Base-by-base conservation (phyloP, 1,140 invertebrate species). In the Drosophila albomicans region DNA sequence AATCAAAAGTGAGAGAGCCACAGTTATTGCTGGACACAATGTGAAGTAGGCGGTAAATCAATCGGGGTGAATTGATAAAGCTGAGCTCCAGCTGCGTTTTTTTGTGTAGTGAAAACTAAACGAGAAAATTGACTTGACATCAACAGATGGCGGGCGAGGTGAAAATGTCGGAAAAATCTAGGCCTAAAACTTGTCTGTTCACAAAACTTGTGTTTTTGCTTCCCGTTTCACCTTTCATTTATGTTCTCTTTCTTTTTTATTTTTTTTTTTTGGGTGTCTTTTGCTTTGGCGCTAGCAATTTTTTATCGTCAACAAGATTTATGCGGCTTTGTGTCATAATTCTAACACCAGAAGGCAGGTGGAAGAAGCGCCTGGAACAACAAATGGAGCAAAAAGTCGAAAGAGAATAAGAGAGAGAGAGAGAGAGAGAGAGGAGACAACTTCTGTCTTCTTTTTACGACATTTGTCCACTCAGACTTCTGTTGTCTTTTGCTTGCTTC, bases 251-350 rank as follows among this genome's bases (percentile, higher is more conserved):
- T 41, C 15, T 15, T 30, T 43, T 68, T 48, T 77, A 46, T 62
- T 15, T 15, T 15, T 68, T 48, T 77, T 51, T 62, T 15, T 15
- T 15, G 15, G 15, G 15, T 15, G 15, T 15, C 15, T 15, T 15
- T 46, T 48, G 57, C 38, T 69, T 52, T 58, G 32, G 56, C 79
- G 75, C 61, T 13, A 79, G 56, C 75, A 49, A 86, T 86, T 86
- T 86, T 86, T 86, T 86, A 86, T 86, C 82, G 84, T 86, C 82
- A 79, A 79, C 66, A 81, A 86, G 82, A 86, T 86, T 86, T 86
- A 86, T 86, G 82, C 78, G 78, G 75, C 78, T 81, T 79, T 81
- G 67, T 78, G 78, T 71, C 82, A 86, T 86, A 86, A 86, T 86
- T 86, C 82, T 81, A 78, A 78, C 81, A 74, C 78, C 10, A 51